These are phyloP conservation scores for Periophthalmus modestus DNA, from an alignment of 2,113 vertebrate genomes.

Conservation along the genomic window DNA sequence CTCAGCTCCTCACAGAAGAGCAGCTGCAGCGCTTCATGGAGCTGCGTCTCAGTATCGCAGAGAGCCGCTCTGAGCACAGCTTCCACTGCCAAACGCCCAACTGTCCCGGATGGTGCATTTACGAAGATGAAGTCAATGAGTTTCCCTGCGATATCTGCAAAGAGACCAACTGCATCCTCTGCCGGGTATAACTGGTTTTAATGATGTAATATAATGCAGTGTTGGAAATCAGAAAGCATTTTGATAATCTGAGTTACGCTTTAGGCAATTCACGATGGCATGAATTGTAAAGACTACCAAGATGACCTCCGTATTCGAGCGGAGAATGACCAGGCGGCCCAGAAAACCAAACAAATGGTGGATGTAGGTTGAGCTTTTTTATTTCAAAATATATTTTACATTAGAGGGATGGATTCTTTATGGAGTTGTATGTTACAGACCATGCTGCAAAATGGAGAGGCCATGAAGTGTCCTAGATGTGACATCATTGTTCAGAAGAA, in stretches of 20 bases:
- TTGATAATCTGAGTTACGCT: background rate
- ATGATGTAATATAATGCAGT: background rate
- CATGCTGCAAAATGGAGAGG: conserved; percentile 74
- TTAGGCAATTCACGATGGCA: conserved; percentile 83
- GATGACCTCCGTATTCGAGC: conserved; percentile 83
- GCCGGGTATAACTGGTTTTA: conserved; percentile 62
- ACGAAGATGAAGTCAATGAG: conserved; percentile 86
- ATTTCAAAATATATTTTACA: background rate
- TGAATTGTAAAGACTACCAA: conserved; percentile 89
- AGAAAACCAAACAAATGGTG: conserved; percentile 81
- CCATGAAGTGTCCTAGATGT: conserved; percentile 81
- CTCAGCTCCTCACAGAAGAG: conserved; percentile 79
- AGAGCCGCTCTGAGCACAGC: conserved; percentile 83
- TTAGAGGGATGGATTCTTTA: background rate
- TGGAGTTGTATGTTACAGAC: conserved; percentile 42
- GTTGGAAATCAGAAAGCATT: background rate
- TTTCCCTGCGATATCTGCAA: conserved; percentile 83
- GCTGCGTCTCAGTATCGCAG: conserved; percentile 82
- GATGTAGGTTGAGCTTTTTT: conserved; percentile 63
- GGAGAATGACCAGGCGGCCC: conserved; percentile 81
- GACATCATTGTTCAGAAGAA: conserved; percentile 82
- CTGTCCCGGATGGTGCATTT: conserved; percentile 89
- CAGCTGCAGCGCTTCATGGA: conserved; percentile 85
- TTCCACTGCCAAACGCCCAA: conserved; percentile 88
- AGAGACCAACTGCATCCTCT: conserved; percentile 75